These are phyloP conservation scores for Philereme vetulata DNA, from an alignment of 2,888 invertebrate species.

Conservation along the genomic window DNA sequence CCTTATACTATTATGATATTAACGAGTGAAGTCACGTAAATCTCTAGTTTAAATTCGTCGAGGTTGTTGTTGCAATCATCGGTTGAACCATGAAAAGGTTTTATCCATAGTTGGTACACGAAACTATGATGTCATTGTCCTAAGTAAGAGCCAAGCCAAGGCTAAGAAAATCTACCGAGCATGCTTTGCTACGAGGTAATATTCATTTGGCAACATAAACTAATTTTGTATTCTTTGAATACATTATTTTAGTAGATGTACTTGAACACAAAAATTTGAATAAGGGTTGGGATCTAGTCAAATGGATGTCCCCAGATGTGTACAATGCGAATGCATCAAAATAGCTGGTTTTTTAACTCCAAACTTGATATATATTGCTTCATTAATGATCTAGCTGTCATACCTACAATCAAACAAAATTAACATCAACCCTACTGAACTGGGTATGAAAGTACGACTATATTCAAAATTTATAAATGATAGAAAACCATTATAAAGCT, in stretches of 20 bases:
- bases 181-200: conserved; percentile 12
- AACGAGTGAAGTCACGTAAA: background rate
- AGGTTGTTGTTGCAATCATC: conserved; percentile 18
- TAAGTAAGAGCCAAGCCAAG: conserved; percentile 40
- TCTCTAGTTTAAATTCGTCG: conserved; percentile 4
- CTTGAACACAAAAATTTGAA: no score
- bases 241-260: background rate
- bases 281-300: no score
- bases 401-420: no score
- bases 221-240: background rate
- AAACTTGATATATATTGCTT: no score
- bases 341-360: background rate
- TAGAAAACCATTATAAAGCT: no score
- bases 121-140: conserved; percentile 56
- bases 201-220: conserved; percentile 19
- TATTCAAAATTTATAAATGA: no score
- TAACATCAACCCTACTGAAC: no score
- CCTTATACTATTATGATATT: background rate
- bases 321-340: background rate
- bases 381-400: no score
- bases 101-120: conserved; percentile 39
- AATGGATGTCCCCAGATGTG: no score
- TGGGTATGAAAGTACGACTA: no score
- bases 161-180: conserved; percentile 27
- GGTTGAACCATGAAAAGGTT: conserved; percentile 39